Percentiles rank a stretch among this genome's conserved stretches.
These are phyloP conservation scores for Morpho deidamia DNA, from an alignment of 2,888 invertebrate genomes.

Conservation along the genomic window DNA sequence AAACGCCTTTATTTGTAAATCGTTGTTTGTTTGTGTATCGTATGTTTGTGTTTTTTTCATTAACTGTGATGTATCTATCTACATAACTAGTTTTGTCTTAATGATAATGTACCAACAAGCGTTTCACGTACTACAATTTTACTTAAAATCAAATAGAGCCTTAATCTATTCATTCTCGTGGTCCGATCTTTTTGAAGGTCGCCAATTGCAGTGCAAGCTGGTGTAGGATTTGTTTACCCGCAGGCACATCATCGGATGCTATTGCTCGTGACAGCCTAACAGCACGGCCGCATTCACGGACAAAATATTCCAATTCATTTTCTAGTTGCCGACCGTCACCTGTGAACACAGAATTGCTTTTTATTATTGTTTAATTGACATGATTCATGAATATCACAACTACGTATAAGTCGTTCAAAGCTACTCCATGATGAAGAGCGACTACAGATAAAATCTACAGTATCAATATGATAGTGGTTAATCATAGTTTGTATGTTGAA, in stretches of 20 bases:
- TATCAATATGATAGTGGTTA: too few species aligned
- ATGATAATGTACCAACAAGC: too few species aligned
- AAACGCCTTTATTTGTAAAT: too few species aligned
- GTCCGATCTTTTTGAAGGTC: slow-evolving; percentile 87
- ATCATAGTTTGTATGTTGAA: too few species aligned
- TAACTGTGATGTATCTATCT: too few species aligned
- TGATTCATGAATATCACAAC: too few species aligned
- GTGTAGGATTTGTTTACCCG: slow-evolving; percentile 85
- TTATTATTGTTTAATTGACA: background rate
- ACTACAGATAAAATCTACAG: background rate
- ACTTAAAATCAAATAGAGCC: background rate
- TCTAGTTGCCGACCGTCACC: slow-evolving; percentile 74
- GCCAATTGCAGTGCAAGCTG: slow-evolving; percentile 87
- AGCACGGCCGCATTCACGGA: slow-evolving; percentile 90
- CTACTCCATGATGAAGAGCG: too few species aligned
- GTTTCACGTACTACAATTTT: background rate
- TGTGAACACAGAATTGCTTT: slow-evolving; percentile 22
- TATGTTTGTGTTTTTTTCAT: too few species aligned
- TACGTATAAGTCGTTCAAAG: too few species aligned
- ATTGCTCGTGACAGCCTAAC: slow-evolving; percentile 88
- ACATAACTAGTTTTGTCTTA: too few species aligned
- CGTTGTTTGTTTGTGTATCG: too few species aligned
- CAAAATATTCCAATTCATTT: slow-evolving; percentile 92
- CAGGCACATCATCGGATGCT: slow-evolving; percentile 78
- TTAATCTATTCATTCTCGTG: slow-evolving; percentile 43